Conservation (phyloP, 2,797 vertebrate genomes). For the Liasis olivaceus region DNA sequence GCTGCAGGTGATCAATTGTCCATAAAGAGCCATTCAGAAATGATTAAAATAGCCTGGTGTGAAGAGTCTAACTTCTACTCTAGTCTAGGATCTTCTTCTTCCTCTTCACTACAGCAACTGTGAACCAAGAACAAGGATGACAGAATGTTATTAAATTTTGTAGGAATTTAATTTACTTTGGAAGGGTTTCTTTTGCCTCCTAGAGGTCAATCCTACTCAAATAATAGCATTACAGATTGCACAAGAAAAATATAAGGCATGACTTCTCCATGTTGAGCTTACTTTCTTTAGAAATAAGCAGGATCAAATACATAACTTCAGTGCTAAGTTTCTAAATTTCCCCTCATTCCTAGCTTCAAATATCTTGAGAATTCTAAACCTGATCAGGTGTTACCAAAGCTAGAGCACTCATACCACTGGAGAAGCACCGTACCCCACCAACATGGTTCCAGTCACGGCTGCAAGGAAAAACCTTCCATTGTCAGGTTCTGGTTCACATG, state of each 20-base stretch:
- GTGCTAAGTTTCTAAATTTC: background rate
- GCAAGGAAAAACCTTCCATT: background rate
- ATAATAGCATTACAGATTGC: conserved; percentile 62
- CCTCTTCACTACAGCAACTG: conserved; percentile 73
- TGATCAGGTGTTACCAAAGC: background rate
- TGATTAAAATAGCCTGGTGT: conserved; percentile 52
- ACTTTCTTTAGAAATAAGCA: conserved; percentile 53
- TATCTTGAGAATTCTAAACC: background rate
- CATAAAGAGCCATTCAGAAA: conserved; percentile 48
- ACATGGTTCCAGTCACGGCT: background rate
- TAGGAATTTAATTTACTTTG: conserved; percentile 70
- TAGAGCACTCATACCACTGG: background rate
- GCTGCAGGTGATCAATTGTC: background rate
- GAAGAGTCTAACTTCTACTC: conserved; percentile 25
- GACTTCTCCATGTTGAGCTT: conserved; percentile 39
- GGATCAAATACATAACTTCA: conserved; percentile 43
- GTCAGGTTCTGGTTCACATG: background rate
- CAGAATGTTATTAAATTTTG: conserved; percentile 72
- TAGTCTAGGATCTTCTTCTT: conserved; percentile 53
- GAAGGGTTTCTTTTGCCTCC: conserved; percentile 55
- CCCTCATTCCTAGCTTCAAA: conserved; percentile 8
- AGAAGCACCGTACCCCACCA: background rate
- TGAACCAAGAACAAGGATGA: conserved; percentile 69
- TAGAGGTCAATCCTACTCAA: conserved; percentile 50
- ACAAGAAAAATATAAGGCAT: conserved; percentile 50